Evolutionary conservation across 2,888 invertebrate genomes (phyloP).

Genomic region (Anagyrus pseudococci): DNA sequence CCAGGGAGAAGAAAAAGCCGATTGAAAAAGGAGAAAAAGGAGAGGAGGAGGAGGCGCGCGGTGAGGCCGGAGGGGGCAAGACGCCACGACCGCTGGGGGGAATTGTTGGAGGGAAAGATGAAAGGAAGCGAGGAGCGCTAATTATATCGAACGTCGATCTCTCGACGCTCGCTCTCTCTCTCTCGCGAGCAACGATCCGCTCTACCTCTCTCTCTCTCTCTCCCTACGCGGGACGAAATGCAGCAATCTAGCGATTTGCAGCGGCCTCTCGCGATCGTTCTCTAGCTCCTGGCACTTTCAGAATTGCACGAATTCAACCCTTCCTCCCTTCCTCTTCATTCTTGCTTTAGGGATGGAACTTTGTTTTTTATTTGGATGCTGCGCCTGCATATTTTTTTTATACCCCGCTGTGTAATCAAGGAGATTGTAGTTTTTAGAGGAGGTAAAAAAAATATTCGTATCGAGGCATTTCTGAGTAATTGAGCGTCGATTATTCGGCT

Average conservation of each 20-base stretch:
- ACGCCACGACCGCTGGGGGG: too few species aligned
- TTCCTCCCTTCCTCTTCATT: background rate
- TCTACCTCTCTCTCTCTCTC: too few species aligned
- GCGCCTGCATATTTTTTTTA: too few species aligned
- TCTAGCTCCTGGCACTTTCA: constrained; percentile 22
- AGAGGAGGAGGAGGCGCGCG: background rate
- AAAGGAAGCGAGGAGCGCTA: constrained; percentile 15
- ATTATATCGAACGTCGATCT: constrained; percentile 37
- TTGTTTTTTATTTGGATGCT: constrained; percentile 13
- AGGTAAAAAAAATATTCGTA: too few species aligned
- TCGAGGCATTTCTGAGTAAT: too few species aligned
- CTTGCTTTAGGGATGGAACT: background rate
- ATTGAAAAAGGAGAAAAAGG: background rate
- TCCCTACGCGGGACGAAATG: background rate
- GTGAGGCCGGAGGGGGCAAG: background rate
- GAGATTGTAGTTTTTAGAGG: too few species aligned
- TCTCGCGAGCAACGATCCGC: too few species aligned
- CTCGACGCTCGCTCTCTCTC: too few species aligned
- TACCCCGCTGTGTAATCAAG: background rate
- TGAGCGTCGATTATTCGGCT: too few species aligned
- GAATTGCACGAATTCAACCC: constrained; percentile 2
- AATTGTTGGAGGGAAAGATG: background rate
- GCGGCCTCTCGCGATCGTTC: background rate
- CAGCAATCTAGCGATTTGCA: background rate
- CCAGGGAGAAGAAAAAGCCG: background rate